phyloP scores from a whole-genome alignment of 2,797 vertebrate species.

The Sebastes trivittatus region DNA sequence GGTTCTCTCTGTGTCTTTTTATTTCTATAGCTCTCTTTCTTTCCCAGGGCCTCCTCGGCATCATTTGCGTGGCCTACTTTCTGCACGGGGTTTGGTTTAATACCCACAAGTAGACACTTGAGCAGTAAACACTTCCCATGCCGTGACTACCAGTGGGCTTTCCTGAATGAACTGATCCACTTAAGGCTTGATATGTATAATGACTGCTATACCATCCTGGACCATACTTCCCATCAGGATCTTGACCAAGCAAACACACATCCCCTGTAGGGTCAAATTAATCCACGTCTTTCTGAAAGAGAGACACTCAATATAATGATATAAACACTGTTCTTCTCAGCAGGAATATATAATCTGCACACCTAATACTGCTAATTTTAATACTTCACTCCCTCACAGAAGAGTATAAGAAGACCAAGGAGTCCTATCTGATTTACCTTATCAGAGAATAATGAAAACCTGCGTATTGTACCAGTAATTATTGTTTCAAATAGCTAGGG shows the following conservation, averaged over 20 bases:
- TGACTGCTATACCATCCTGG: slow-evolving; percentile 17
- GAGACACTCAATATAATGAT: slow-evolving; percentile 12
- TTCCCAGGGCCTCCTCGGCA: slow-evolving; percentile 57
- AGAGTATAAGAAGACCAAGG: not conserved
- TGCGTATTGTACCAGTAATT: not conserved
- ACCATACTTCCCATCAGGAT: slow-evolving; percentile 9
- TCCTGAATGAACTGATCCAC: slow-evolving; percentile 72
- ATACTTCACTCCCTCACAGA: not conserved
- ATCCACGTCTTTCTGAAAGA: not conserved
- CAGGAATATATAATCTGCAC: not conserved
- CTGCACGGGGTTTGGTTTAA: slow-evolving; percentile 69
- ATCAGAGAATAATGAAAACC: not conserved
- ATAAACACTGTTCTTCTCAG: not conserved
- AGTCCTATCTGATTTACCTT: not conserved
- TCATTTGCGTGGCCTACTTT: slow-evolving; percentile 84
- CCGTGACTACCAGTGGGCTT: slow-evolving; percentile 54
- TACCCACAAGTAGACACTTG: slow-evolving; percentile 75
- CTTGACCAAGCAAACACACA: slow-evolving; percentile 18
- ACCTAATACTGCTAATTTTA: not conserved
- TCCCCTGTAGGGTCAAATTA: slow-evolving; percentile 1
- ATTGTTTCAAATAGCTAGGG: not conserved
- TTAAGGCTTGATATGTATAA: slow-evolving; percentile 58
- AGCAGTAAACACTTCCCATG: slow-evolving; percentile 77
- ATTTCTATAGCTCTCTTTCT: slow-evolving; percentile 44
- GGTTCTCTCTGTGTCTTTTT: slow-evolving; percentile 35